A percentile compares a stretch with the other conserved stretches of the same genome.
Evolutionary conservation across 2,797 vertebrate genomes (phyloP).

Genomic region (Zalophus californianus): DNA sequence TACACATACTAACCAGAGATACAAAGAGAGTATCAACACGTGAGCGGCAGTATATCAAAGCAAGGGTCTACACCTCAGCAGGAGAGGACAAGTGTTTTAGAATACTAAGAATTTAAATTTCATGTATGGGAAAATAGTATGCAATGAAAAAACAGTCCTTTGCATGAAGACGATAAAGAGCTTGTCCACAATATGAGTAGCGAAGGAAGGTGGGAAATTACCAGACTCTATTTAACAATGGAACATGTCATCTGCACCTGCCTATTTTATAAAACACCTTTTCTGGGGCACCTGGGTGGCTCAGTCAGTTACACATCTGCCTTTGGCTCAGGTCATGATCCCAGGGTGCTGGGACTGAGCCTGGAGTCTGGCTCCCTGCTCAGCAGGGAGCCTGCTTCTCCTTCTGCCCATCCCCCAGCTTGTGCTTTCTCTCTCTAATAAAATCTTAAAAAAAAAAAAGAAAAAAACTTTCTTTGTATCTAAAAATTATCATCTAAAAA

Average conservation of each 20-base stretch:
- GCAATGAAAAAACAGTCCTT: neutral
- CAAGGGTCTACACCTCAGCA: neutral
- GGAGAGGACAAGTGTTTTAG: neutral
- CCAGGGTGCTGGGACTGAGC: neutral
- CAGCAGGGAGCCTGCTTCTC: too few relatives aligned
- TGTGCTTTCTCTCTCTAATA: too few relatives aligned
- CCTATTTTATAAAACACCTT: neutral
- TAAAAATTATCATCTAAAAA: conserved; percentile 1
- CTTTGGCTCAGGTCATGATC: neutral
- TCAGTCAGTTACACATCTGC: neutral
- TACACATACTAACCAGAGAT: neutral
- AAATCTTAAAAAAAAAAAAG: too few relatives aligned
- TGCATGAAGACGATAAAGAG: neutral
- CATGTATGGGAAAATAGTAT: neutral
- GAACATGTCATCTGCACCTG: neutral
- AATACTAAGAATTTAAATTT: neutral
- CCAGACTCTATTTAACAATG: neutral
- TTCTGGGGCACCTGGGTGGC: neutral
- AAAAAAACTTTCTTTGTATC: neutral
- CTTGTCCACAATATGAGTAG: neutral
- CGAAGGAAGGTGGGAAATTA: neutral
- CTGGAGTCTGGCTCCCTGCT: too few relatives aligned
- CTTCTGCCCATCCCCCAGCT: neutral
- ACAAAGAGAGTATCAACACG: neutral
- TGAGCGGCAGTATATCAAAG: neutral